Base-by-base conservation (phyloP, 2,888 invertebrate species). In the Crocallis elinguaria region DNA sequence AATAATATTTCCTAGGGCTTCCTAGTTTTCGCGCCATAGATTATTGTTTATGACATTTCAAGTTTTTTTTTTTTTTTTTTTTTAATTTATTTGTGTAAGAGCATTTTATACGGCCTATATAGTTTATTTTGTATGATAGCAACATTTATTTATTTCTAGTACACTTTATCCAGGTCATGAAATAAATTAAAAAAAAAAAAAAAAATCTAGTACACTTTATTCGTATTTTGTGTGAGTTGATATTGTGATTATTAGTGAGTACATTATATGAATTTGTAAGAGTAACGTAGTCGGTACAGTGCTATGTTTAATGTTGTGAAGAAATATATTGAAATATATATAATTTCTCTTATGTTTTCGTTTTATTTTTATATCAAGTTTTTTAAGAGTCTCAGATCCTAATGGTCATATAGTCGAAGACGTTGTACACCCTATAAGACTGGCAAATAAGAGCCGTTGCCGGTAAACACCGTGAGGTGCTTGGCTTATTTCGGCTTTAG, bases 281-380 rank as follows among this genome's bases (percentile, higher is more conserved):
- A 49, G 75, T 80, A 80, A 73, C 49, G 75, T 80, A 80, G 82
- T 63, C 66, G 75, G 46, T 35, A 27, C 75, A 73, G 76, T 78
- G 74, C 74, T 75, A 65, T 76, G 69, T 73, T 74, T 69, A 54
- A 78, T 73, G 84, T 83, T 82, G 82, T 82, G 79, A 83, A 83
- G 76, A 76, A 82, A 84, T 84, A 86, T 86, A 84, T 82, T 79
- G 81, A 87, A 86, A 86, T 86, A 88, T 82, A 84, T 88, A 88
- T 88, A 86, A 88, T 88, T 88, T 88, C 86, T 86, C 88, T 80
- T 88, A 88, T 13, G 43, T 27, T 46, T 41, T 51, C 73, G 62
- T 67, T 83, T 79, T 77, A 74, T 79, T 71, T 58, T 3, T 9
- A n/a, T 27, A 3, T 7, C 27, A 3, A 7, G n/a, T 3, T 23